These are phyloP conservation scores for Opisthocomus hoazin DNA, from an alignment of 2,113 vertebrate genomes.

Conservation along the genomic window DNA sequence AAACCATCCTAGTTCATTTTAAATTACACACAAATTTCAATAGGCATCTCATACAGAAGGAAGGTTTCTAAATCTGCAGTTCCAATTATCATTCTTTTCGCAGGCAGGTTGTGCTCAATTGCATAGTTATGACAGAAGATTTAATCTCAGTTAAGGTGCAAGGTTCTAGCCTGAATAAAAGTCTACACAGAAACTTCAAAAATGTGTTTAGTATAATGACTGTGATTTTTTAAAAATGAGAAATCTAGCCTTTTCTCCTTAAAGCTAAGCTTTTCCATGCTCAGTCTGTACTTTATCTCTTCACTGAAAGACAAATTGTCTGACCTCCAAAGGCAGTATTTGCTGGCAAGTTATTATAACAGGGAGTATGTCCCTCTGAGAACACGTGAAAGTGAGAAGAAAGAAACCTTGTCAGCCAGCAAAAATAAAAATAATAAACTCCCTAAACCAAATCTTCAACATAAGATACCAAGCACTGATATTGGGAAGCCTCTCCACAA, in stretches of 20 bases:
- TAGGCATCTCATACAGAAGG: neutral
- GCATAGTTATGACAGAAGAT: neutral
- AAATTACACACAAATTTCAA: neutral
- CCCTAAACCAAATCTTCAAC: neutral
- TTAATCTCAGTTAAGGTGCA: neutral
- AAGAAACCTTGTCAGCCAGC: neutral
- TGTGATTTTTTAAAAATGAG: neutral
- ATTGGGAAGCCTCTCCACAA: neutral
- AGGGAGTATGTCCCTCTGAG: neutral
- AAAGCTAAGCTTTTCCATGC: neutral
- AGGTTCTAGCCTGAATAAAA: neutral
- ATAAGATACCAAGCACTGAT: neutral
- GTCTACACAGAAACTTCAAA: neutral
- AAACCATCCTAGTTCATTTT: neutral
- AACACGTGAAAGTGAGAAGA: neutral
- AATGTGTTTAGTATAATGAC: neutral
- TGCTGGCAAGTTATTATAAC: neutral
- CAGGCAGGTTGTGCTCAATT: neutral
- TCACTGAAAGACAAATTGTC: neutral
- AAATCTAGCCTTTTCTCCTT: neutral
- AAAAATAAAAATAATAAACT: neutral
- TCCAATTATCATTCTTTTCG: neutral
- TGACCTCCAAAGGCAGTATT: neutral
- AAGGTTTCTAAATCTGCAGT: neutral
- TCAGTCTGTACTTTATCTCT: neutral